Evolutionary conservation across 1,140 invertebrate genomes (phyloP).

Genomic region (Riptortus pedestris): DNA sequence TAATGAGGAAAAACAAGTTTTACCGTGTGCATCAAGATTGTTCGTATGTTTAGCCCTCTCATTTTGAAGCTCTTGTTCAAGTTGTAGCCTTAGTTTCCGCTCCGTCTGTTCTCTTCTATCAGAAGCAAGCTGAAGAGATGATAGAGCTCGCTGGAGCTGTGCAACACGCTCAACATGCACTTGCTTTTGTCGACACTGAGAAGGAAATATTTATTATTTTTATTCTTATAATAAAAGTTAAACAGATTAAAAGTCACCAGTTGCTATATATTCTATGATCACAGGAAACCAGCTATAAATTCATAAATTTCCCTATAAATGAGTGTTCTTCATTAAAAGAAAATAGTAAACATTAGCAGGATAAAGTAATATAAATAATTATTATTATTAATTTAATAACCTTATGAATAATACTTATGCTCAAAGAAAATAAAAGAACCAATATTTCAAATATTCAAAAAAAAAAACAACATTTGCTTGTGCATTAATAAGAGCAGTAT

Average conservation of each 20-base stretch:
- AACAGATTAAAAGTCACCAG: background rate
- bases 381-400: no score
- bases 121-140: constrained; percentile 69
- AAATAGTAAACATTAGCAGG: no score
- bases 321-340: no score
- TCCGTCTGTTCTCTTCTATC: constrained; percentile 77
- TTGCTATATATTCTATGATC: background rate
- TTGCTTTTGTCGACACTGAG: constrained; percentile 67
- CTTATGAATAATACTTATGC: no score
- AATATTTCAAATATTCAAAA: no score
- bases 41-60: constrained; percentile 42
- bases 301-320: no score
- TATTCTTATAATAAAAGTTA: no score
- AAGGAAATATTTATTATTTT: constrained; percentile 15
- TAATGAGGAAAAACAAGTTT: no score
- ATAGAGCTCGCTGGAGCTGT: constrained; percentile 70
- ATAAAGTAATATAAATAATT: no score
- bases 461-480: constrained; percentile 83
- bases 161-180: constrained; percentile 73
- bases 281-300: no score
- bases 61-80: constrained; percentile 66
- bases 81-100: constrained; percentile 61
- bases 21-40: constrained; percentile 29
- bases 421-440: no score
- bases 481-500: constrained; percentile 80